A percentile compares a stretch with the other conserved stretches of the same genome.
These are phyloP conservation scores for Corythucha ciliata DNA, from an alignment of 2,888 invertebrate species.

Conservation along the genomic window DNA sequence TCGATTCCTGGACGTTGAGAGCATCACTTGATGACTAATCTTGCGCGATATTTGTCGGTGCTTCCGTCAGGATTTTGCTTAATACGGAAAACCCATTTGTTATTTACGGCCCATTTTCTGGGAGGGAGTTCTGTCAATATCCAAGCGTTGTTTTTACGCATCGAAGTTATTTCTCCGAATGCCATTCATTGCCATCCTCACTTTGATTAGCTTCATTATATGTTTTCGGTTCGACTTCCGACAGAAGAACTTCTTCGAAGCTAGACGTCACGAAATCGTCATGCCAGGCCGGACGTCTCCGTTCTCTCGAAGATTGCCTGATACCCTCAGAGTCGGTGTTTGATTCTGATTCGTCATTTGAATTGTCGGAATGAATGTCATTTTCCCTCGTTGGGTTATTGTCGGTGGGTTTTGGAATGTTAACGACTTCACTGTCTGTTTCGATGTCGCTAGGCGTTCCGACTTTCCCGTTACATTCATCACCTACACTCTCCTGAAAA, in stretches of 20 bases:
- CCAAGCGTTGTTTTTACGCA: slow-evolving; percentile 13
- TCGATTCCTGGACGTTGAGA: neutral
- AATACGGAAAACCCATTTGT: slow-evolving; percentile 10
- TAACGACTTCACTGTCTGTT: too few species aligned
- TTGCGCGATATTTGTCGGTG: neutral
- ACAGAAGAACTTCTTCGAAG: slow-evolving; percentile 6
- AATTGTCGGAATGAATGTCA: too few species aligned
- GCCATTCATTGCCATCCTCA: slow-evolving; percentile 10
- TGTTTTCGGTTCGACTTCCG: slow-evolving; percentile 6
- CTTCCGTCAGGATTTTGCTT: slow-evolving; percentile 3
- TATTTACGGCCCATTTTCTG: slow-evolving; percentile 12
- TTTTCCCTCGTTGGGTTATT: too few species aligned
- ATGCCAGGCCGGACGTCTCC: too few species aligned
- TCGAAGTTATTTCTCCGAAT: slow-evolving; percentile 5
- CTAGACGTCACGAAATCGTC: too few species aligned
- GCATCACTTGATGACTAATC: neutral
- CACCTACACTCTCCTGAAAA: slow-evolving; percentile 31
- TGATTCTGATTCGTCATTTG: too few species aligned
- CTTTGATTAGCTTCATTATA: slow-evolving; percentile 11
- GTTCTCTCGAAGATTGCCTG: too few species aligned
- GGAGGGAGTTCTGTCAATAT: slow-evolving; percentile 7
- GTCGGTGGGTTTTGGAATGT: too few species aligned
- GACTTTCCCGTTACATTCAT: too few species aligned
- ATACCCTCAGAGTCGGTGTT: too few species aligned
- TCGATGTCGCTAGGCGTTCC: too few species aligned